Base-by-base conservation (phyloP, 2,888 invertebrate species). In the Eupeodes latifasciatus region DNA sequence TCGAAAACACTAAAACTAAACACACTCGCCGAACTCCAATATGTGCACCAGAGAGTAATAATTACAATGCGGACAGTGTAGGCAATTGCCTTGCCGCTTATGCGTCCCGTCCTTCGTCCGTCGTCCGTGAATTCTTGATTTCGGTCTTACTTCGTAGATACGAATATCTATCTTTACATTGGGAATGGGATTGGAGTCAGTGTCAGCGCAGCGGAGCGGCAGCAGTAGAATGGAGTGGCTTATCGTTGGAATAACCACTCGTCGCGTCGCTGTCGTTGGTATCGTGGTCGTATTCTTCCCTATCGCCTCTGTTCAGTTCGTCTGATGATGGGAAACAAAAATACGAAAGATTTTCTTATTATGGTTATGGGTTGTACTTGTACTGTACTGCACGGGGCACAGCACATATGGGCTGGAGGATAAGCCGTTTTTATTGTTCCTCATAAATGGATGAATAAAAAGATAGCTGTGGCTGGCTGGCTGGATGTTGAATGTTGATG, bases 381-480 rank as follows among this genome's bases (percentile, higher is more conserved):
- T 44, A 64, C 16, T 62, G 44, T 27, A 27, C 11, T 16, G 55
- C 49, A 40, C 40, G 9, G 40, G 66, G 75, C 84, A 74, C 74
- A 66, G 79, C 84, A 74, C 74, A 74, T 79, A 79, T 75, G 79
- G 51, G 74, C 47, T 34, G 64, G 59, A 66, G 81, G 72, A 72
- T 64, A 76, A 81, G 76, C 80, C 59, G 75, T 81, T 85, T 81
- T 81, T 85, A 85, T 85, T 85, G 81, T 80, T 69, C 76, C 66
- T 81, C 85, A 72, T 72, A 85, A 76, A 85, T 85, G 81, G 71
- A 69, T 51, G 81, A 66, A 44, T 27, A 27, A 66, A 84, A 69
- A 79, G 79, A 55, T 72, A 79, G 47, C 64, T 49, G 27, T 27
- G 6, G 40, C 40, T 40, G 47, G 40, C 40, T 40, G 47, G 27